A percentile compares a stretch with the other conserved stretches of the same genome.
These are phyloP conservation scores for Caenorhabditis angaria DNA, from an alignment of 2,888 invertebrate species.

Conservation along the genomic window DNA sequence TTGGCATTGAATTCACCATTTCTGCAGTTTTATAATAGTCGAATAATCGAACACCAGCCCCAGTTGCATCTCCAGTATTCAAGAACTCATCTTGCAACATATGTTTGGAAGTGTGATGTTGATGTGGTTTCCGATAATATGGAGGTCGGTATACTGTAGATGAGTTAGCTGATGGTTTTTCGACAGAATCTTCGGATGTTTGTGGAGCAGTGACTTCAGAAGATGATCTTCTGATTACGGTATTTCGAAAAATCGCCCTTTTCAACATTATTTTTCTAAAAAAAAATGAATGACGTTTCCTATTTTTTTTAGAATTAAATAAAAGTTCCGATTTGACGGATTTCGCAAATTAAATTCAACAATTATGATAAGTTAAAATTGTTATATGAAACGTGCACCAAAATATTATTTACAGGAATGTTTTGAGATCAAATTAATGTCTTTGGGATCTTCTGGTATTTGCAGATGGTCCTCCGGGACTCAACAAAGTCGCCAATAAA, in stretches of 20 bases:
- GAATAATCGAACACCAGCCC: constrained; percentile 60
- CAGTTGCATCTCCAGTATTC: constrained; percentile 58
- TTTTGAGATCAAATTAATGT: not conserved
- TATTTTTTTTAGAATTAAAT: not conserved
- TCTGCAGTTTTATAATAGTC: constrained; percentile 70
- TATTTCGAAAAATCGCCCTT: too few relatives aligned
- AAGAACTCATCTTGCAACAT: constrained; percentile 61
- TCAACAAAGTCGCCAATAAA: not conserved
- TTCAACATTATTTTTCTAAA: not conserved
- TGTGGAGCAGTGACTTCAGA: too few relatives aligned
- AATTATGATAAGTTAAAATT: too few relatives aligned
- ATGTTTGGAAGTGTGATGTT: constrained; percentile 49
- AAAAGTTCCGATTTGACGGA: not conserved
- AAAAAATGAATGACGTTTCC: not conserved
- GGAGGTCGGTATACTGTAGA: constrained; percentile 52
- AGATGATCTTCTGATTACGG: too few relatives aligned
- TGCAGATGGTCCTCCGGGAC: constrained; percentile 3
- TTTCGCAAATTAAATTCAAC: not conserved
- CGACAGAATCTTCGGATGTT: not conserved
- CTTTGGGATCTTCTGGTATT: not conserved
- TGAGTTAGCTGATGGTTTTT: constrained; percentile 27
- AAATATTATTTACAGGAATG: too few relatives aligned
- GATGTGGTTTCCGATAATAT: constrained; percentile 50
- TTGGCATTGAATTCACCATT: constrained; percentile 59
- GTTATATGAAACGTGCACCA: too few relatives aligned